Conservation (phyloP, 2,888 invertebrate species). For the Euclidia mi region DNA sequence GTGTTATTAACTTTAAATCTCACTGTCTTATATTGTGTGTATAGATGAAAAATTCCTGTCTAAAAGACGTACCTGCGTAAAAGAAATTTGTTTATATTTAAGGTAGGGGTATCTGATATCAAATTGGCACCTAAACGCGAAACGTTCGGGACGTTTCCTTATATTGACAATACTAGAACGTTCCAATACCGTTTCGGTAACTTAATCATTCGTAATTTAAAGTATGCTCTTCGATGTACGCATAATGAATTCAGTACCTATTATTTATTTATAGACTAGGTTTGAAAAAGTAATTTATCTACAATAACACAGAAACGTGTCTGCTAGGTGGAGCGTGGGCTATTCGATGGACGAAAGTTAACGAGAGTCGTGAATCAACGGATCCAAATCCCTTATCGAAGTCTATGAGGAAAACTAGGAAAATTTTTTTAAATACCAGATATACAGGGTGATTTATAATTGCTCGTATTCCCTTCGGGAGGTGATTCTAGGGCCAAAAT, state of each 20-base stretch:
- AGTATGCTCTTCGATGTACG: slow-evolving; percentile 13
- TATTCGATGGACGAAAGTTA: slow-evolving; percentile 3
- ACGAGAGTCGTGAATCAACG: slow-evolving; percentile 14
- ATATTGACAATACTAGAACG: slow-evolving; percentile 37
- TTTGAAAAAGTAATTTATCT: slow-evolving; percentile 3
- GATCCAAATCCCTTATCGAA: slow-evolving; percentile 12
- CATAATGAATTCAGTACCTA: neutral
- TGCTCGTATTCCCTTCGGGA: too few species aligned
- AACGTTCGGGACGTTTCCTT: slow-evolving; percentile 23
- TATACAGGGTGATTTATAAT: too few species aligned
- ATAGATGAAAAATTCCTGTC: slow-evolving; percentile 33
- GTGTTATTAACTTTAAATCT: neutral
- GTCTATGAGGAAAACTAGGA: slow-evolving; percentile 1
- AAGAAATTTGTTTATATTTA: slow-evolving; percentile 42
- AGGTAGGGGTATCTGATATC: slow-evolving; percentile 40
- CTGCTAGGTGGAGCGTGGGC: neutral
- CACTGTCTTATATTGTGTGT: slow-evolving; percentile 31
- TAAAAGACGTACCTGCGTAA: slow-evolving; percentile 22
- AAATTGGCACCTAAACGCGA: slow-evolving; percentile 36
- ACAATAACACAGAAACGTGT: neutral
- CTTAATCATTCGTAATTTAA: slow-evolving; percentile 36
- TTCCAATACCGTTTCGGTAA: slow-evolving; percentile 30
- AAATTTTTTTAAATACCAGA: too few species aligned
- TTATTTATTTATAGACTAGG: neutral
- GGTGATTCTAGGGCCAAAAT: too few species aligned